Conservation (phyloP, 2,888 invertebrate species). For the Brachylomia viminalis region DNA sequence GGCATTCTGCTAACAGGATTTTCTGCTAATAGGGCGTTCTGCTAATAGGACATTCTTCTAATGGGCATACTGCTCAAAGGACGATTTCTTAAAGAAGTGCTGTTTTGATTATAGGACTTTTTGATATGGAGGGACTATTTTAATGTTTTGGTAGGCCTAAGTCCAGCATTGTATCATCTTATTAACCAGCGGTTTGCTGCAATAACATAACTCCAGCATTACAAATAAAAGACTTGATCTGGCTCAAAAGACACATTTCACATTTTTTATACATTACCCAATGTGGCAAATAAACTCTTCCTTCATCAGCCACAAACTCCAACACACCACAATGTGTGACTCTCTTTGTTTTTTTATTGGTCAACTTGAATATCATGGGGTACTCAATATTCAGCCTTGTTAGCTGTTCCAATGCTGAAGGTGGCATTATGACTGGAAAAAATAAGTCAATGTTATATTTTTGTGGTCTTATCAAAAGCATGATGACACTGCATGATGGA, state of each 20-base stretch:
- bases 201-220: neutral
- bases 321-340: conserved; percentile 98
- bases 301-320: conserved; percentile 99
- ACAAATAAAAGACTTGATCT: neutral
- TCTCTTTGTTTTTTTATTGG: conserved; percentile 95
- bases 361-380: conserved; percentile 99
- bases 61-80: too few species aligned
- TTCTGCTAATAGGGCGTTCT: too few species aligned
- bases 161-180: too few species aligned
- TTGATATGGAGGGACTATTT: too few species aligned
- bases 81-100: too few species aligned
- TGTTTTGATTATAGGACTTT: too few species aligned
- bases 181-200: too few species aligned
- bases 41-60: too few species aligned
- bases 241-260: neutral
- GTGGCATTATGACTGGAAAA: conserved; percentile 98
- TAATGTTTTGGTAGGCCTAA: too few species aligned
- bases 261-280: conserved; percentile 92
- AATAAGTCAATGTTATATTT: neutral
- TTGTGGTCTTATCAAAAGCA: neutral
- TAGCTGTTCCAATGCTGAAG: conserved; percentile 97
- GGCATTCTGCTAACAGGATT: too few species aligned
- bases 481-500: neutral
- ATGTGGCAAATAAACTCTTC: conserved; percentile 98
- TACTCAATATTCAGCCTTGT: conserved; percentile 98